phyloP scores from a whole-genome alignment of 1,140 invertebrate species.

The Tyrophagus putrescentiae region DNA sequence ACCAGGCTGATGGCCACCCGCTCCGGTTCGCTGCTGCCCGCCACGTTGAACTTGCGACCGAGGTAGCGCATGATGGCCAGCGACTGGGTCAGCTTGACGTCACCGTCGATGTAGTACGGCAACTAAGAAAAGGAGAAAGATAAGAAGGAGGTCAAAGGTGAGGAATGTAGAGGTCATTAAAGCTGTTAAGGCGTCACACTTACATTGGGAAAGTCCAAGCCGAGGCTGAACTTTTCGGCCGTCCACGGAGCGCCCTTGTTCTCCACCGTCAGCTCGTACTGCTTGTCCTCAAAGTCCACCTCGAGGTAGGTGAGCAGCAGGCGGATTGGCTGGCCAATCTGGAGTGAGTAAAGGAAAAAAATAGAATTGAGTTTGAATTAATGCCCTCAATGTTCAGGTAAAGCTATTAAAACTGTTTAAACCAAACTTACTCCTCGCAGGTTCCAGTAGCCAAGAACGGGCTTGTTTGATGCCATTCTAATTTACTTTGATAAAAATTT shows the following conservation, averaged over 20 bases:
- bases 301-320: slow-evolving; percentile 51
- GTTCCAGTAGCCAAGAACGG: no score
- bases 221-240: slow-evolving; percentile 30
- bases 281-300: slow-evolving; percentile 51
- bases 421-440: no score
- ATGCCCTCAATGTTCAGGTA: no score
- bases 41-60: slow-evolving; percentile 30
- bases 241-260: slow-evolving; percentile 25
- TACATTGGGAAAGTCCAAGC: slow-evolving; percentile 33
- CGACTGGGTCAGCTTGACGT: slow-evolving; percentile 32
- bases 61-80: slow-evolving; percentile 40
- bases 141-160: background rate
- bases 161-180: slow-evolving; percentile 12
- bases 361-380: no score
- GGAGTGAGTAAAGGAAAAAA: no score
- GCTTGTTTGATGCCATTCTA: no score
- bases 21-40: slow-evolving; percentile 36
- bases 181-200: no score
- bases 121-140: slow-evolving; percentile 24
- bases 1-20: slow-evolving; percentile 35
- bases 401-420: no score
- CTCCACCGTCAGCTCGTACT: slow-evolving; percentile 26
- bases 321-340: slow-evolving; percentile 43
- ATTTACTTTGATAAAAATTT: no score
- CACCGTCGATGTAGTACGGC: slow-evolving; percentile 28